These are phyloP conservation scores for Melospiza georgiana DNA, from an alignment of 2,113 vertebrate genomes.

Conservation along the genomic window DNA sequence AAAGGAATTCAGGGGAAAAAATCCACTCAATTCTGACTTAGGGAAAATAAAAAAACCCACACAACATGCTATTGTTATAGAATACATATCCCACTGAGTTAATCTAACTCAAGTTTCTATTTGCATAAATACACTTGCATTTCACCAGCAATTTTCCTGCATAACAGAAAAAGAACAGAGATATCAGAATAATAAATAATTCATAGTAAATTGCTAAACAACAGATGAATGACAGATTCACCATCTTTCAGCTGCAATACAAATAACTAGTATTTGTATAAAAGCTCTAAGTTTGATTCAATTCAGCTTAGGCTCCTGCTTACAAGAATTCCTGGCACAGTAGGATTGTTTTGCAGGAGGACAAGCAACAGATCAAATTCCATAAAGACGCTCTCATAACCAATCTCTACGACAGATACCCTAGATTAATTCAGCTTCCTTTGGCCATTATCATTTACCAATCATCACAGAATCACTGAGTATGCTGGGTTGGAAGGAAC, in stretches of 20 bases:
- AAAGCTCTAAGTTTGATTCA: slow-evolving; percentile 16
- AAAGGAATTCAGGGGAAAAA: not conserved
- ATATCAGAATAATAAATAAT: slow-evolving; percentile 65
- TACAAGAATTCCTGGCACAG: not conserved
- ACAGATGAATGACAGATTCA: slow-evolving; percentile 42
- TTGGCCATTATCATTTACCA: not conserved
- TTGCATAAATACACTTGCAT: slow-evolving; percentile 59
- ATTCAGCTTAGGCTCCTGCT: not conserved
- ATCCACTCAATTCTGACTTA: not conserved
- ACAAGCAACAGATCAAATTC: not conserved
- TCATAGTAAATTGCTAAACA: slow-evolving; percentile 55
- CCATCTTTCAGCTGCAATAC: slow-evolving; percentile 28
- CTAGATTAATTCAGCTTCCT: not conserved
- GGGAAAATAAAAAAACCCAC: not conserved
- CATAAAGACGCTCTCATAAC: not conserved
- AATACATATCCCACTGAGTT: slow-evolving; percentile 40
- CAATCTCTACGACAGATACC: not conserved
- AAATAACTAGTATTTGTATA: slow-evolving; percentile 37
- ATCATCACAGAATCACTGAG: not conserved
- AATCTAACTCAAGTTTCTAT: slow-evolving; percentile 41
- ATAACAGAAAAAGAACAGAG: slow-evolving; percentile 42
- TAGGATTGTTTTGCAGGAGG: not conserved
- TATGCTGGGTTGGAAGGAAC: not conserved
- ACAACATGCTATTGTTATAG: slow-evolving; percentile 28
- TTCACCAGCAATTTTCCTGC: slow-evolving; percentile 49